phyloP scores from a whole-genome alignment of 2,888 invertebrate species.

The Drosophila stalkeri region DNA sequence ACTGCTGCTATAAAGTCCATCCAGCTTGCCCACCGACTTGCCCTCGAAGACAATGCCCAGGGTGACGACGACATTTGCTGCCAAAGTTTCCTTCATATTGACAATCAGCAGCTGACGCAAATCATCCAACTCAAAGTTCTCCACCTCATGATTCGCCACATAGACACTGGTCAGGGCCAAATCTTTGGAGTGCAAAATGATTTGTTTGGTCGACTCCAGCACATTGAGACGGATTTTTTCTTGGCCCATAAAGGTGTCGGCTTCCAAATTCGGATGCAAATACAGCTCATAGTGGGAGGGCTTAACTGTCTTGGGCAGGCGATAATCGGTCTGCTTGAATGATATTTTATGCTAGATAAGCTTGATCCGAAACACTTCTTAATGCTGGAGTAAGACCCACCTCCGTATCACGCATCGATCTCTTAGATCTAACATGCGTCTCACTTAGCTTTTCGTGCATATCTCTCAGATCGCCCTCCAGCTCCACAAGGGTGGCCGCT shows the following conservation, averaged over 20 bases:
- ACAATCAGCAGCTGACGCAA: slow-evolving; percentile 74
- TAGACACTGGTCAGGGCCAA: slow-evolving; percentile 84
- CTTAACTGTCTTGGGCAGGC: slow-evolving; percentile 87
- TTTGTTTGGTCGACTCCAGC: slow-evolving; percentile 83
- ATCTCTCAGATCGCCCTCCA: slow-evolving; percentile 36
- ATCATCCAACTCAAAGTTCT: slow-evolving; percentile 51
- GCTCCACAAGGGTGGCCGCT: slow-evolving; percentile 55
- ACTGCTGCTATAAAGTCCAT: slow-evolving; percentile 90
- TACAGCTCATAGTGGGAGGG: slow-evolving; percentile 89
- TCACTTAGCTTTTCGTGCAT: slow-evolving; percentile 1
- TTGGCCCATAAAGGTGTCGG: slow-evolving; percentile 87
- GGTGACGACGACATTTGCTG: slow-evolving; percentile 83
- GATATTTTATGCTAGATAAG: background rate
- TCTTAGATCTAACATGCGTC: too few relatives aligned
- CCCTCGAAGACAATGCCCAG: slow-evolving; percentile 88
- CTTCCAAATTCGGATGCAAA: slow-evolving; percentile 88
- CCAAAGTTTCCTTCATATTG: slow-evolving; percentile 69
- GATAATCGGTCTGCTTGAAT: slow-evolving; percentile 70
- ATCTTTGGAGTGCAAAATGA: slow-evolving; percentile 88
- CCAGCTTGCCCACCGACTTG: slow-evolving; percentile 88
- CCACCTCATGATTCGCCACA: slow-evolving; percentile 38
- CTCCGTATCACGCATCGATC: slow-evolving; percentile 16
- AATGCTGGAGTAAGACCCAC: slow-evolving; percentile 22
- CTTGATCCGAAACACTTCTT: background rate
- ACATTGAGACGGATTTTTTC: slow-evolving; percentile 86